Evolutionary conservation across 2,888 invertebrate species (phyloP).

Genomic region (Dyspetes luteomarginatus): DNA sequence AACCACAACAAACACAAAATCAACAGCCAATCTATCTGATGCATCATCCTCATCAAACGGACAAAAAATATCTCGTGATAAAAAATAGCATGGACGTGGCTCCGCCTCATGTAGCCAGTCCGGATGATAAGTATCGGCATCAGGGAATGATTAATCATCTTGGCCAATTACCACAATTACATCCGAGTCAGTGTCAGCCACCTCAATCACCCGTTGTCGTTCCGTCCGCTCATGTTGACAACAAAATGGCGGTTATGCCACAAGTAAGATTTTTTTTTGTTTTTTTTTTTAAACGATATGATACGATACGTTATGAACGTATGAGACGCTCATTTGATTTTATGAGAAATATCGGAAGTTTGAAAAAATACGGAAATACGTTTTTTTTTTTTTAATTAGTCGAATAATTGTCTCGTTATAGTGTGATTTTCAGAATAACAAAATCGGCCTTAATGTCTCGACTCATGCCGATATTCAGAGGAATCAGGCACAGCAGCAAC

Average conservation of each 20-base stretch:
- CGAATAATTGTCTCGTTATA: too few relatives aligned
- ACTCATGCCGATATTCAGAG: conserved; percentile 77
- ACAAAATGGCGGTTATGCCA: conserved; percentile 75
- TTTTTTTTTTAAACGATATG: too few relatives aligned
- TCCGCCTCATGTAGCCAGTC: conserved; percentile 78
- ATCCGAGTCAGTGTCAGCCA: conserved; percentile 78
- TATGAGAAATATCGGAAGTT: too few relatives aligned
- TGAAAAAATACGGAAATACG: background rate
- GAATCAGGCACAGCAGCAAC: conserved; percentile 68
- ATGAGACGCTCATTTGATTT: too few relatives aligned
- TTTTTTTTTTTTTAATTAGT: too few relatives aligned
- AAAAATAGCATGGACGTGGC: conserved; percentile 84
- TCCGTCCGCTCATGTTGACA: conserved; percentile 78
- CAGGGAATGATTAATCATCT: conserved; percentile 78
- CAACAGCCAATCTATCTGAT: conserved; percentile 69
- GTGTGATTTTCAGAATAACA: conserved; percentile 72
- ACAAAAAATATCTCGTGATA: conserved; percentile 87
- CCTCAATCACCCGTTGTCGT: conserved; percentile 77
- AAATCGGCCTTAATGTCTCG: conserved; percentile 75
- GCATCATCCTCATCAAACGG: conserved; percentile 82
- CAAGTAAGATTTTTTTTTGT: conserved; percentile 79
- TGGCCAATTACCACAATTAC: conserved; percentile 72
- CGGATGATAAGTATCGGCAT: conserved; percentile 83
- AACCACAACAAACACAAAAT: conserved; percentile 69
- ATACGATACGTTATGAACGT: too few relatives aligned